These are phyloP conservation scores for Podarcis lilfordi DNA, from an alignment of 2,797 vertebrate genomes.

Conservation along the genomic window DNA sequence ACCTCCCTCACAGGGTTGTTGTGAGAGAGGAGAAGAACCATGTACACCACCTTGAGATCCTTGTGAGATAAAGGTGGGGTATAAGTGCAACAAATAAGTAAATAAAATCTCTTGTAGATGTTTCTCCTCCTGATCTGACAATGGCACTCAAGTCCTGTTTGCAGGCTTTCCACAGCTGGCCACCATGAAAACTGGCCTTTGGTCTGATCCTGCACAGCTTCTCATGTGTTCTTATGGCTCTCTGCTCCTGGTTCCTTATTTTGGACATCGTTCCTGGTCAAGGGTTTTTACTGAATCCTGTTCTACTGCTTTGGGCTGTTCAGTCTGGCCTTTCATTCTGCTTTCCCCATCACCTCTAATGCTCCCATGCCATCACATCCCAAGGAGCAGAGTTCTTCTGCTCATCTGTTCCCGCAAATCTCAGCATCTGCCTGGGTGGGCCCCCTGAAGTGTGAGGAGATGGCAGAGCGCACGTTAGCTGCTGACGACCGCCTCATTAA, in stretches of 20 bases:
- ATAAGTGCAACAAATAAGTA: too few species aligned
- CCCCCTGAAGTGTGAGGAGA: conserved; percentile 12
- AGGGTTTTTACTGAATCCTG: background rate
- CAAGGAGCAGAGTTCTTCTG: background rate
- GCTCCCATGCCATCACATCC: background rate
- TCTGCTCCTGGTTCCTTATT: background rate
- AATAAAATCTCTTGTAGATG: too few species aligned
- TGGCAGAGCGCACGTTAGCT: conserved; percentile 8
- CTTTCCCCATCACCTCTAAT: background rate
- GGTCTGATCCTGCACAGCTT: background rate
- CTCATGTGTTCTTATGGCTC: background rate
- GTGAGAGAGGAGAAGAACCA: too few species aligned
- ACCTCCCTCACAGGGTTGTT: too few species aligned
- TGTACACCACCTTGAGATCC: too few species aligned
- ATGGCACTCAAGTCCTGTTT: too few species aligned
- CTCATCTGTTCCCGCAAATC: background rate
- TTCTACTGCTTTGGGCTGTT: background rate
- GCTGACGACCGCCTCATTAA: conserved; percentile 26
- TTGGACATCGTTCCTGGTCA: background rate
- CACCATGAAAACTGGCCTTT: too few species aligned
- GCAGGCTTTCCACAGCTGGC: too few species aligned
- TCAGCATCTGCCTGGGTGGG: conserved; percentile 2
- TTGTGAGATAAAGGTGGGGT: too few species aligned
- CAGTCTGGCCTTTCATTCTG: background rate
- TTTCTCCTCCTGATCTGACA: background rate